Percentiles rank a stretch among this genome's conserved stretches.
These are phyloP conservation scores for Dasysyrphus albostriatus DNA, from an alignment of 2,888 invertebrate genomes.

Conservation along the genomic window DNA sequence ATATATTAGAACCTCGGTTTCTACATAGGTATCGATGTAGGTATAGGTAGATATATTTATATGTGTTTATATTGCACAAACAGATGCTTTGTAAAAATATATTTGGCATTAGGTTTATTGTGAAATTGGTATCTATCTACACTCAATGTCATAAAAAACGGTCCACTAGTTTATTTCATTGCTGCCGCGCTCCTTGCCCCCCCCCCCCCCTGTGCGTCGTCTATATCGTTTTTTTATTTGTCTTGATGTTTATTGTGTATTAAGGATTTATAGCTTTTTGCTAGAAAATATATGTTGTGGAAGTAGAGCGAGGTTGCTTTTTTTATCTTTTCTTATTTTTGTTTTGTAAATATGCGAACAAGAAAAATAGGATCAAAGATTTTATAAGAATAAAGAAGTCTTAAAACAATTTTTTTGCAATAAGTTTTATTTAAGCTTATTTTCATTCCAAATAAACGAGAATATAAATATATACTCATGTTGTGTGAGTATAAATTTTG, in stretches of 20 bases:
- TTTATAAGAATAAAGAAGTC: neutral
- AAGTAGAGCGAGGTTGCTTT: slow-evolving; percentile 20
- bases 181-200: neutral
- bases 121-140: slow-evolving; percentile 46
- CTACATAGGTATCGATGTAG: neutral
- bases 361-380: neutral
- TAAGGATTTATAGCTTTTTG: slow-evolving; percentile 48
- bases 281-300: slow-evolving; percentile 26
- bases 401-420: slow-evolving; percentile 1
- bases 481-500: neutral
- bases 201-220: neutral
- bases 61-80: slow-evolving; percentile 34
- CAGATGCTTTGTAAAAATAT: slow-evolving; percentile 38
- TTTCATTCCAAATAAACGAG: neutral
- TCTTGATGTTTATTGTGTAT: slow-evolving; percentile 32
- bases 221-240: neutral
- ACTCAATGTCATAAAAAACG: slow-evolving; percentile 45
- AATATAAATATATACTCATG: neutral
- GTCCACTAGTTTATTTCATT: slow-evolving; percentile 50
- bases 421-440: neutral
- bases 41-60: neutral
- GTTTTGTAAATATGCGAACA: neutral
- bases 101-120: slow-evolving; percentile 54
- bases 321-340: neutral
- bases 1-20: neutral